Evolutionary conservation across 1,140 invertebrate species (phyloP).

Genomic region (Nomia melanderi): DNA sequence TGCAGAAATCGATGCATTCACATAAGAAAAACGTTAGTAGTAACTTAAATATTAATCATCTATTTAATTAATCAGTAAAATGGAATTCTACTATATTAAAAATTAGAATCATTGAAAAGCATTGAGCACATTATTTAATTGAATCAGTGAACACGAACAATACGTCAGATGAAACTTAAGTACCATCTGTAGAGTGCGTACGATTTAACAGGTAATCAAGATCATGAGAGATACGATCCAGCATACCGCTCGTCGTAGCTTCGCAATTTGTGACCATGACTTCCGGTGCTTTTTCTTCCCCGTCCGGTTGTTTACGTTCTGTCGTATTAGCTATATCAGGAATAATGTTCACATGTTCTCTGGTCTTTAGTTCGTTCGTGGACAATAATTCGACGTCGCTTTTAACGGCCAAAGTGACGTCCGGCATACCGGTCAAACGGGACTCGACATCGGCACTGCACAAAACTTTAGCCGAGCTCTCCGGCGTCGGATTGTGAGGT

Average conservation of each 20-base stretch:
- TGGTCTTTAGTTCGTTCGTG: slow-evolving; percentile 39
- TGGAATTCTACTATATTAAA: not conserved
- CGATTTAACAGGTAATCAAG: slow-evolving; percentile 88
- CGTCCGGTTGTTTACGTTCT: slow-evolving; percentile 77
- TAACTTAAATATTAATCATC: not conserved
- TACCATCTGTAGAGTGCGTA: slow-evolving; percentile 66
- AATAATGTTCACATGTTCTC: slow-evolving; percentile 68
- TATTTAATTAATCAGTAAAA: not conserved
- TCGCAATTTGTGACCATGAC: slow-evolving; percentile 68
- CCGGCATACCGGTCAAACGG: slow-evolving; percentile 74
- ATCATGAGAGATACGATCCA: slow-evolving; percentile 88
- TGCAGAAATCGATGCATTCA: too few relatives aligned
- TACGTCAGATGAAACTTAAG: slow-evolving; percentile 1
- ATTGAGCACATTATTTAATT: not conserved
- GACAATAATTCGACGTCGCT: slow-evolving; percentile 57
- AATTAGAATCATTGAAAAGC: not conserved
- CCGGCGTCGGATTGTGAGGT: slow-evolving; percentile 44
- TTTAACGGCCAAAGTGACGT: slow-evolving; percentile 76
- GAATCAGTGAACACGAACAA: not conserved
- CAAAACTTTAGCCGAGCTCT: slow-evolving; percentile 68
- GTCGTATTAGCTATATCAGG: slow-evolving; percentile 78
- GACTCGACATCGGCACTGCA: slow-evolving; percentile 77
- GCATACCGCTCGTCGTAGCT: slow-evolving; percentile 80
- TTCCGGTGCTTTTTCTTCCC: slow-evolving; percentile 75
- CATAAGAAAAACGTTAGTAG: not conserved